Evolutionary conservation across 2,888 invertebrate species (phyloP).

Genomic region (Ernsta delagoae): DNA sequence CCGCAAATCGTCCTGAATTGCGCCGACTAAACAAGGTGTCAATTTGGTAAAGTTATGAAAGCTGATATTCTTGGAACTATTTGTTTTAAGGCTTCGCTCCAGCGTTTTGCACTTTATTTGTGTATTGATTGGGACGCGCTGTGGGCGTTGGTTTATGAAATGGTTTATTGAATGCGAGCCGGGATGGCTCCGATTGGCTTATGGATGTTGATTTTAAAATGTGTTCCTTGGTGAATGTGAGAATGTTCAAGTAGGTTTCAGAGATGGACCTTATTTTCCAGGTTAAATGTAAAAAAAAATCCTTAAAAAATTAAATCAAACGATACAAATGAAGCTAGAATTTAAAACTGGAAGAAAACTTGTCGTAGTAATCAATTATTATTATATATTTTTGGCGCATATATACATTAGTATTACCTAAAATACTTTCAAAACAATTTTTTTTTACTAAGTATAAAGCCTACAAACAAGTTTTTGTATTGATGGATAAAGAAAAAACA

Average conservation of each 20-base stretch:
- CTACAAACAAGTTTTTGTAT: too few species aligned
- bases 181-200: slow-evolving; percentile 7
- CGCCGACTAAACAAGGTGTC: slow-evolving; percentile 81
- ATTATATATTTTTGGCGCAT: too few species aligned
- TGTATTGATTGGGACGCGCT: slow-evolving; percentile 61
- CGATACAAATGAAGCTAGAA: too few species aligned
- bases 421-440: too few species aligned
- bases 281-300: too few species aligned
- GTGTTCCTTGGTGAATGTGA: neutral
- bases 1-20: slow-evolving; percentile 81
- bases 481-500: too few species aligned
- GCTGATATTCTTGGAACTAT: slow-evolving; percentile 79
- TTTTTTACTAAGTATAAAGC: too few species aligned
- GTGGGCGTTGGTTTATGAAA: slow-evolving; percentile 67
- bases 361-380: too few species aligned
- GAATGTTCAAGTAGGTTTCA: neutral
- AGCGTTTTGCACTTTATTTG: slow-evolving; percentile 71
- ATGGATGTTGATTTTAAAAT: slow-evolving; percentile 15
- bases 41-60: slow-evolving; percentile 84
- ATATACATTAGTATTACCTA: too few species aligned
- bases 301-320: too few species aligned
- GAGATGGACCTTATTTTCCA: too few species aligned
- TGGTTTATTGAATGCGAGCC: slow-evolving; percentile 65
- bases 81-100: slow-evolving; percentile 76
- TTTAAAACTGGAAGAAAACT: too few species aligned